Evolutionary conservation across 2,797 vertebrate species (phyloP), one percentile per base, ranked within the genome.

Genomic region (Sebastes taczanowskii): DNA sequence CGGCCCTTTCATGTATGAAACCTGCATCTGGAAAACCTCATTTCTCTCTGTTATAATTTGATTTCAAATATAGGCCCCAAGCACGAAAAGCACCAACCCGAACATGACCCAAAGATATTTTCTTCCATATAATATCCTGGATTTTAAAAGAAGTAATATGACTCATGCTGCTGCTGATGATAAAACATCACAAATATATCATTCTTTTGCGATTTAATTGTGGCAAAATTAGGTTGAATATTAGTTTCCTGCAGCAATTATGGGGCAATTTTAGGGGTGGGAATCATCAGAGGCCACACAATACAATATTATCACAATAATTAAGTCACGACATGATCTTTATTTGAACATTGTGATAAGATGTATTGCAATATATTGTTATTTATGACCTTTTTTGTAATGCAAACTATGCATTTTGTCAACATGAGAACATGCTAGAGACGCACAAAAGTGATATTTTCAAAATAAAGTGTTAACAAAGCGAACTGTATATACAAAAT

Each of bases 111-210:
- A 2, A 18, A 68, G 11, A 59, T 30, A 4, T 69, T 63, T 62
- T 67, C 4, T 42, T 52, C 49, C 22, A 52, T 59, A 49, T 42
- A 78, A 85, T 42, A 78, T 32, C 64, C 23, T 65, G 32, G 4
- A 59, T 11, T 49, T 8, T 20, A 38, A 49, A 62, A 58, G 9
- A 55, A 58, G 2, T 0, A 0, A 16, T 1, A 2, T 72, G 74
- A 80, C 58, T 84, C 64, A 69, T 13, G 4, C 56, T 52, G 80
- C 49, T 55, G 58, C 35, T 72, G 46, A 62, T 52, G 22, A 74
- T 32, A 72, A 60, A 77, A 73, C 67, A 73, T 23, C 53, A 69
- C 11, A 52, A 55, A 82, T 22, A 60, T 55, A 55, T 30, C 32
- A 20, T 66, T 61, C 20, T 61, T 3, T 62, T 18, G 6, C 0